Evolutionary conservation across 2,888 invertebrate species (phyloP).

Genomic region (Ecdyonurus torrentis): DNA sequence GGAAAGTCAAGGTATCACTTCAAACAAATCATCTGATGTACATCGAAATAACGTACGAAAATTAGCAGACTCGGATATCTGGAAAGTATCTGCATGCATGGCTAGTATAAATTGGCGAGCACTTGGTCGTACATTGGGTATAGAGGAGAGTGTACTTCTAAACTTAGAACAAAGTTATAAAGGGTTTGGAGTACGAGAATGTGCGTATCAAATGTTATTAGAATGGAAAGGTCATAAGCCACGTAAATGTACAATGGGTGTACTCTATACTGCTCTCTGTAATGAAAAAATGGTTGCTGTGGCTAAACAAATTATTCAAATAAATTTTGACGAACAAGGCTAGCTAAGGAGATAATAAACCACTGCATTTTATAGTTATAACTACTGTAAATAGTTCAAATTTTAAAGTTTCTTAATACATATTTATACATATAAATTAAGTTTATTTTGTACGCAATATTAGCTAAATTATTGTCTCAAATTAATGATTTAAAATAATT

Average conservation of each 20-base stretch:
- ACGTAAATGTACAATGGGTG: constrained; percentile 17
- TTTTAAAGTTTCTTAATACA: too few relatives aligned
- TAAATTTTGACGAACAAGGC: background rate
- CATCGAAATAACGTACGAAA: constrained; percentile 14
- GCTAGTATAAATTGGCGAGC: constrained; percentile 16
- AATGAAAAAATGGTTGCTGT: constrained; percentile 17
- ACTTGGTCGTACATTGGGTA: constrained; percentile 16
- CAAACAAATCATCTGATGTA: background rate
- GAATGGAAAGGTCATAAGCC: constrained; percentile 18
- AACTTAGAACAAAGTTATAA: constrained; percentile 16
- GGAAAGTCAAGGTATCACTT: constrained; percentile 5
- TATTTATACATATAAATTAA: too few relatives aligned
- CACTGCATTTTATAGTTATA: too few relatives aligned
- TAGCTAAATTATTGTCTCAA: too few relatives aligned
- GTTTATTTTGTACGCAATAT: too few relatives aligned
- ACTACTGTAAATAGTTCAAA: too few relatives aligned
- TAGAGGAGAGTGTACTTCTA: constrained; percentile 16
- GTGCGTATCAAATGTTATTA: constrained; percentile 19
- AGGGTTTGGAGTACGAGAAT: constrained; percentile 17
- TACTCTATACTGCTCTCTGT: constrained; percentile 15
- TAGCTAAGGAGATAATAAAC: too few relatives aligned
- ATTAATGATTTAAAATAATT: too few relatives aligned
- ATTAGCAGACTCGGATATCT: constrained; percentile 16
- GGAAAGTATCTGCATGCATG: constrained; percentile 17
- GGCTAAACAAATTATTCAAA: constrained; percentile 15